phyloP scores from a whole-genome alignment of 2,888 invertebrate genomes.

The Tipula unca region DNA sequence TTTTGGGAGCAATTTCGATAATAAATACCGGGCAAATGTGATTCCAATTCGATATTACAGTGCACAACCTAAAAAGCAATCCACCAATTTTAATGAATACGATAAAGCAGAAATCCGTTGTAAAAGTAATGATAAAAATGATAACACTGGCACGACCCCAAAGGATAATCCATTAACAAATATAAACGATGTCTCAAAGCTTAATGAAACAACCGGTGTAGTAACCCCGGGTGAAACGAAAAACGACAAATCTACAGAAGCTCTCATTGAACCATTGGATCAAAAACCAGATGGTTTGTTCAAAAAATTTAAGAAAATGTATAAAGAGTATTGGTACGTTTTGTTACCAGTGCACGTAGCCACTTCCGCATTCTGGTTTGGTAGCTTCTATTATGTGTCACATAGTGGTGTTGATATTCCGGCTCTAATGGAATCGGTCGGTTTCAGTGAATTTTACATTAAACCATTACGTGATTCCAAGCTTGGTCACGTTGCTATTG shows the following conservation, averaged over 20 bases:
- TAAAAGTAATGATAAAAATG: background rate
- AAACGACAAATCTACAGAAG: background rate
- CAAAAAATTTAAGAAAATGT: constrained; percentile 81
- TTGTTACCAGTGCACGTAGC: constrained; percentile 85
- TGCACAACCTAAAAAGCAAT: background rate
- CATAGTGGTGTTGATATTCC: constrained; percentile 89
- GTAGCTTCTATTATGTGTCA: constrained; percentile 76
- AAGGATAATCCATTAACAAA: background rate
- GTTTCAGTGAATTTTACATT: constrained; percentile 69
- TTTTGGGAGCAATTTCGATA: background rate
- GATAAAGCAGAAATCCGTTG: background rate
- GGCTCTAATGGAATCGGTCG: constrained; percentile 62
- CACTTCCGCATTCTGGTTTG: constrained; percentile 85
- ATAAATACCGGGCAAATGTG: background rate
- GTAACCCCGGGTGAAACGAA: background rate
- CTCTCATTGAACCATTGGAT: background rate
- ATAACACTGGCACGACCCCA: background rate
- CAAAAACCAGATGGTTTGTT: constrained; percentile 48
- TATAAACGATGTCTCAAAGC: background rate
- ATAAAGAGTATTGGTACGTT: constrained; percentile 95
- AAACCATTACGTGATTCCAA: constrained; percentile 66
- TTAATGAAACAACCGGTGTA: background rate
- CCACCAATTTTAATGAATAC: background rate
- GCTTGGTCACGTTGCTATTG: constrained; percentile 82
- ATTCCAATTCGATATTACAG: background rate